These are phyloP conservation scores for Pluvianellus socialis DNA, from an alignment of 2,113 vertebrate genomes.

Conservation along the genomic window DNA sequence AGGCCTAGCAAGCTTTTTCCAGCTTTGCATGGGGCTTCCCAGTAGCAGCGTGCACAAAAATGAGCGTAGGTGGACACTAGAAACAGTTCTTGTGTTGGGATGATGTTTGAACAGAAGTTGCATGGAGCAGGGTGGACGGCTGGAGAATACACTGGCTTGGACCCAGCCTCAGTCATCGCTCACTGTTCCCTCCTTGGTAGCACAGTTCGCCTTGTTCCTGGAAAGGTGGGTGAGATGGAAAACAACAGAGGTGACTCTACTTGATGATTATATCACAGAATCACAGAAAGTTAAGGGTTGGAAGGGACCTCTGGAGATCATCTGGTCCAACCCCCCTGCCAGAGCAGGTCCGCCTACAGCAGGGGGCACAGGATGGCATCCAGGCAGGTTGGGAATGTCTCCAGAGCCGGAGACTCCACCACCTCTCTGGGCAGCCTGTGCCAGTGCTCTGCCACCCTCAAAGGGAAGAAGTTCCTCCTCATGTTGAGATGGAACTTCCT, in stretches of 20 bases:
- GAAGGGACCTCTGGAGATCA: too few species aligned
- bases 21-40: background rate
- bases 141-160: background rate
- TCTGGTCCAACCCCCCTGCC: too few species aligned
- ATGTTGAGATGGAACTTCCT: too few species aligned
- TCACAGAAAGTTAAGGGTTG: too few species aligned
- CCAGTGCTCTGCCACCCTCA: too few species aligned
- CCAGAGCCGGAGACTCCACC: too few species aligned
- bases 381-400: too few species aligned
- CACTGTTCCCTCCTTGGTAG: too few species aligned
- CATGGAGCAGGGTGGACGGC: background rate
- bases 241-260: background rate
- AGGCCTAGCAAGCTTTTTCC: background rate
- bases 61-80: background rate
- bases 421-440: too few species aligned
- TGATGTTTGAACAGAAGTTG: background rate
- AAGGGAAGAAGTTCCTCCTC: too few species aligned
- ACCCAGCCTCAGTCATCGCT: background rate
- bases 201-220: background rate
- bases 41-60: rapidly evolving
- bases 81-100: rapidly evolving
- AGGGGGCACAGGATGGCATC: too few species aligned
- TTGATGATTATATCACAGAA: background rate
- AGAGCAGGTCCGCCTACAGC: too few species aligned
- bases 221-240: background rate